Base-by-base conservation (phyloP, 1,140 invertebrate species). In the Zaprionus davidi region DNA sequence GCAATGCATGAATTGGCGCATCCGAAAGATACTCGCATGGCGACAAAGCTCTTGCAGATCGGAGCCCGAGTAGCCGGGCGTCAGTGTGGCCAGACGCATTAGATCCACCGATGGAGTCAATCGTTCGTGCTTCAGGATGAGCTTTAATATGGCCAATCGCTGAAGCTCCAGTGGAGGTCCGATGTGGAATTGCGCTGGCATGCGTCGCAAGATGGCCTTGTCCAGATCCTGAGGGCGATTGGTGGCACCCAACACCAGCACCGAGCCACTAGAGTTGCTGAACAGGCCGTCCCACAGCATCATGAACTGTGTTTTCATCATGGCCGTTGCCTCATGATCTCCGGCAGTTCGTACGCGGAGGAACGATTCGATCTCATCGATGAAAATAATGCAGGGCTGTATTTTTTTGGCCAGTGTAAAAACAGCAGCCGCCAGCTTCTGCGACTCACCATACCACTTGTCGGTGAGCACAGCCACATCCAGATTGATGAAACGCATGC, bases 351-450 rank as follows among this genome's bases (percentile, higher is more conserved):
- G 95, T 22, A 95, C 95, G 59, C 98, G 95, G 69, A 99, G 93
- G 93, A 99, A 99, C 12, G 98, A 99, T 94, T 99, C 98, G 82
- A 99, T 99, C 95, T 99, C 99, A 94, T 99, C 99, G 90, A 99
- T 97, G 87, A 99, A 98, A 63, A 99, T 97, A 65, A 98, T 99
- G 73, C 97, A 97, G 1, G 98, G 98, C 92, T 99, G 97, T 41
- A 99, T 93, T 93, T 99, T 99, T 1, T 96, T 95, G 28, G 98
- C 98, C 46, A 99, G 93, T 13, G 97, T 97, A 93, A 99, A 99
- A 0, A 99, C 97, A 22, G 98, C 98, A 4, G 97, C 95, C 11
- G 98, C 97, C 57, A 99, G 93, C 93, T 99, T 99, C 93, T 99
- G 98, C 74, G 98, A 99, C 93, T 99, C 99, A 11, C 99, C 99